A percentile compares a stretch with the other conserved stretches of the same genome.
Evolutionary conservation across 2,888 invertebrate species (phyloP).

Genomic region (Drosophila monieri): DNA sequence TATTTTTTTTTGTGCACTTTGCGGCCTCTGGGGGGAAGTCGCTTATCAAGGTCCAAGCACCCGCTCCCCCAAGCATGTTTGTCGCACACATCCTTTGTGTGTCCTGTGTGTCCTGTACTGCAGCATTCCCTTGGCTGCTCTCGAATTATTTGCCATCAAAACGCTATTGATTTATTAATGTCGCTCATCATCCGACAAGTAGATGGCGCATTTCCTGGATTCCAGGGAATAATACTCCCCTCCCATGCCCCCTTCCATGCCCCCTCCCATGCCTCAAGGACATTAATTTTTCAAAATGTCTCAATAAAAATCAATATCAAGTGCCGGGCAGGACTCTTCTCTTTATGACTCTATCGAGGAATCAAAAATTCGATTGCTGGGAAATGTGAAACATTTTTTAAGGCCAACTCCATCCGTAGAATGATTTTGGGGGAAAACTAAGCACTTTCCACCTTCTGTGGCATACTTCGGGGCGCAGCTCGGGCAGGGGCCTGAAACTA

Average conservation of each 20-base stretch:
- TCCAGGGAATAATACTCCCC: conserved; percentile 1
- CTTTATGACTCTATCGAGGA: conserved; percentile 56
- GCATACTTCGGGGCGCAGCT: conserved; percentile 39
- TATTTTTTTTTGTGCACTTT: not conserved
- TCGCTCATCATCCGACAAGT: conserved; percentile 58
- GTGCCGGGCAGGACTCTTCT: conserved; percentile 10
- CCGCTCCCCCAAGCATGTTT: not conserved
- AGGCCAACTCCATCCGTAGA: too few species aligned
- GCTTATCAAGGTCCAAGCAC: conserved; percentile 14
- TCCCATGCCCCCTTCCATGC: too few species aligned
- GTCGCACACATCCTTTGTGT: too few species aligned
- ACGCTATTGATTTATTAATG: conserved; percentile 74
- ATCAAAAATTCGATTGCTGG: too few species aligned
- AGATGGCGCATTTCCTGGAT: conserved; percentile 11
- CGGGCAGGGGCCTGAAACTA: conserved; percentile 28
- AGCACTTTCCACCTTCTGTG: too few species aligned
- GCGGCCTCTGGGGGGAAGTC: conserved; percentile 7
- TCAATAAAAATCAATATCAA: conserved; percentile 73
- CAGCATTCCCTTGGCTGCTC: conserved; percentile 39
- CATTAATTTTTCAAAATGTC: conserved; percentile 72
- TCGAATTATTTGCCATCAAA: conserved; percentile 70
- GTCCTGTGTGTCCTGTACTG: conserved; percentile 25
- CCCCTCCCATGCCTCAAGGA: conserved; percentile 6
- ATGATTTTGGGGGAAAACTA: too few species aligned
- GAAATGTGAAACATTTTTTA: too few species aligned